A percentile compares a stretch with the other conserved stretches of the same genome.
Conservation (phyloP, 2,888 invertebrate species). For the Cremastinae sp. region DNA sequence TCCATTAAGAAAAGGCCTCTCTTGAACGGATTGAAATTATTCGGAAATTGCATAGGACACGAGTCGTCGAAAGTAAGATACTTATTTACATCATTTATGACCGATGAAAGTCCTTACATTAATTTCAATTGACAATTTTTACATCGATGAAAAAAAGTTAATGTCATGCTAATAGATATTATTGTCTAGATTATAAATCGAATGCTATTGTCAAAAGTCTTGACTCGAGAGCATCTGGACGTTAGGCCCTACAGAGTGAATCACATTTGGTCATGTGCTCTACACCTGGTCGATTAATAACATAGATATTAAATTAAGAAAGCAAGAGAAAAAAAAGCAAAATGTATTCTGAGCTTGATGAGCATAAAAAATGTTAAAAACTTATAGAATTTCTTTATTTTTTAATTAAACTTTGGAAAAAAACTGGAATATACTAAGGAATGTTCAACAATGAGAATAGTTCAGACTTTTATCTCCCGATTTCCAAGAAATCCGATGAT, state of each 20-base stretch:
- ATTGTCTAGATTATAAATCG: slow-evolving; percentile 76
- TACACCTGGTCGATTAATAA: slow-evolving; percentile 78
- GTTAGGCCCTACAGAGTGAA: slow-evolving; percentile 79
- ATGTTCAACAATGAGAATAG: too few species aligned
- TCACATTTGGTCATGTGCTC: slow-evolving; percentile 76
- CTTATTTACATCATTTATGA: too few species aligned
- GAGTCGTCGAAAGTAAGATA: slow-evolving; percentile 72
- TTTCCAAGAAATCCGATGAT: not conserved
- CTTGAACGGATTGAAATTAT: slow-evolving; percentile 78
- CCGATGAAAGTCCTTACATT: too few species aligned
- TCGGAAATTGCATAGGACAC: slow-evolving; percentile 79
- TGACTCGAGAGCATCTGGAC: slow-evolving; percentile 80
- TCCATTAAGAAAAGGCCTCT: slow-evolving; percentile 82
- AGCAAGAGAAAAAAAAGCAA: slow-evolving; percentile 68
- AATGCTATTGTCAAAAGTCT: slow-evolving; percentile 77
- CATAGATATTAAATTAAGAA: slow-evolving; percentile 82
- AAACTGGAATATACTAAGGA: not conserved
- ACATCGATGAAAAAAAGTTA: not conserved
- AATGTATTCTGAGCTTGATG: too few species aligned
- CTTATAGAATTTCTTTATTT: not conserved
- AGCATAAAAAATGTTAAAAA: too few species aligned
- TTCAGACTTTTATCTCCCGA: too few species aligned
- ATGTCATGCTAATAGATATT: too few species aligned
- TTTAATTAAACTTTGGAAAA: not conserved
- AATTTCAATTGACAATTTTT: too few species aligned